Evolutionary conservation across 1,140 invertebrate species (phyloP).

Genomic region (Tenebrio molitor): DNA sequence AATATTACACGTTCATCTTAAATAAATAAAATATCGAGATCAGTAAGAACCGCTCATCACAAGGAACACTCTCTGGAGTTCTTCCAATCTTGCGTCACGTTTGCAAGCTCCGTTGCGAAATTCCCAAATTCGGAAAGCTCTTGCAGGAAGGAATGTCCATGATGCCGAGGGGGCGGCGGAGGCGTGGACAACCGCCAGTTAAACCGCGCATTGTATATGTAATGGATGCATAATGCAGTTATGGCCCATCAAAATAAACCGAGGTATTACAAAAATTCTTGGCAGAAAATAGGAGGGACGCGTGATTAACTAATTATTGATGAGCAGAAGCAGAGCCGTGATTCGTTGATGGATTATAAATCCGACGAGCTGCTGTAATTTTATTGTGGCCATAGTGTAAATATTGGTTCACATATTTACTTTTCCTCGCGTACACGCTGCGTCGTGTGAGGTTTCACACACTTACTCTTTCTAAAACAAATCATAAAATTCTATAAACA

Average conservation of each 20-base stretch:
- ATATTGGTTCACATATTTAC: slow-evolving; percentile 58
- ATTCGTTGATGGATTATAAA: slow-evolving; percentile 44
- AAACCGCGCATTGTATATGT: no score
- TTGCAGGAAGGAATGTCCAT: no score
- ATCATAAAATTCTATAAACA: slow-evolving; percentile 65
- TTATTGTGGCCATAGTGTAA: slow-evolving; percentile 56
- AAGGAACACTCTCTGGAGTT: slow-evolving; percentile 1
- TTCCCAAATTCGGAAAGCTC: no score
- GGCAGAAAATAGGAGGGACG: slow-evolving; percentile 3
- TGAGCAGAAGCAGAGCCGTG: slow-evolving; percentile 12
- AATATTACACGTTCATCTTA: slow-evolving; percentile 22
- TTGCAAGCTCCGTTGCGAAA: not conserved
- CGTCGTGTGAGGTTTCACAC: slow-evolving; percentile 65
- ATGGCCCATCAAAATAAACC: slow-evolving; percentile 8
- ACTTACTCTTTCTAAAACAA: slow-evolving; percentile 65
- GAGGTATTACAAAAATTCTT: not conserved
- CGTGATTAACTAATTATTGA: slow-evolving; percentile 40
- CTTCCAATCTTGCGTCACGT: not conserved
- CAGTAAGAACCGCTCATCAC: slow-evolving; percentile 1
- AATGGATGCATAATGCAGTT: not conserved
- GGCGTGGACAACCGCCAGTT: no score
- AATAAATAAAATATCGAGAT: slow-evolving; percentile 33
- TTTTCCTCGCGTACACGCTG: slow-evolving; percentile 53
- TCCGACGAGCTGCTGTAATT: slow-evolving; percentile 49
- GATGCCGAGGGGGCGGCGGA: no score